Percentiles rank a stretch among this genome's conserved stretches.
Conservation (phyloP, 2,888 invertebrate species). For the Oligia latruncula region DNA sequence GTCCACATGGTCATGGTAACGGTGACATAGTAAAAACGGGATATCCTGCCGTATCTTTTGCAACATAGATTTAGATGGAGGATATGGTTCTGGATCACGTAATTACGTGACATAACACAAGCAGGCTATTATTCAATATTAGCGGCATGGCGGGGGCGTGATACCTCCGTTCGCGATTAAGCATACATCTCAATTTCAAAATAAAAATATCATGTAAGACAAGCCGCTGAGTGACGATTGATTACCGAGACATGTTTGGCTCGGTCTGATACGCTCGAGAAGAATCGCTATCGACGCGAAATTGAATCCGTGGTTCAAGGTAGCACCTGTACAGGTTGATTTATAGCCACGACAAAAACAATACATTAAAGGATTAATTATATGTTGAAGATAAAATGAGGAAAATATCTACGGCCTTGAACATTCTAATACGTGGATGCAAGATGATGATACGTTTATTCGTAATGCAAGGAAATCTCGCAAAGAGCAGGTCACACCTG, state of each 20-base stretch:
- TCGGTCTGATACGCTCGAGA: slow-evolving; percentile 85
- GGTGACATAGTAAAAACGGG: slow-evolving; percentile 66
- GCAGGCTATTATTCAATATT: slow-evolving; percentile 69
- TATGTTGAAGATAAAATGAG: slow-evolving; percentile 63
- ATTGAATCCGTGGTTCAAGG: slow-evolving; percentile 86
- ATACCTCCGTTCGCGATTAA: slow-evolving; percentile 65
- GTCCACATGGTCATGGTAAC: slow-evolving; percentile 51
- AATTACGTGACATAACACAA: slow-evolving; percentile 54
- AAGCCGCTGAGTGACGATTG: slow-evolving; percentile 80
- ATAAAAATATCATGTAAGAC: slow-evolving; percentile 82
- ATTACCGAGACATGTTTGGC: slow-evolving; percentile 84
- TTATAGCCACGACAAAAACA: slow-evolving; percentile 78
- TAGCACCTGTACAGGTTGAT: slow-evolving; percentile 75
- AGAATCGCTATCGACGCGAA: slow-evolving; percentile 83
- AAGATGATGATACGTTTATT: slow-evolving; percentile 68
- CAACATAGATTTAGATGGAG: slow-evolving; percentile 59
- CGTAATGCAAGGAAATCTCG: slow-evolving; percentile 80
- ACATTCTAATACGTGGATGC: slow-evolving; percentile 53
- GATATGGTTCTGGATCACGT: slow-evolving; percentile 35
- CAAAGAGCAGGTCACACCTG: slow-evolving; percentile 83
- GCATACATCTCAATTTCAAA: slow-evolving; percentile 79
- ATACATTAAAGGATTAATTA: slow-evolving; percentile 62
- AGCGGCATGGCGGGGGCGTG: slow-evolving; percentile 49
- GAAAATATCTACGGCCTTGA: slow-evolving; percentile 57
- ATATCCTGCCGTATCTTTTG: slow-evolving; percentile 60